Conservation (phyloP, 2,888 invertebrate genomes). For the Ichneumoninae sp. region DNA sequence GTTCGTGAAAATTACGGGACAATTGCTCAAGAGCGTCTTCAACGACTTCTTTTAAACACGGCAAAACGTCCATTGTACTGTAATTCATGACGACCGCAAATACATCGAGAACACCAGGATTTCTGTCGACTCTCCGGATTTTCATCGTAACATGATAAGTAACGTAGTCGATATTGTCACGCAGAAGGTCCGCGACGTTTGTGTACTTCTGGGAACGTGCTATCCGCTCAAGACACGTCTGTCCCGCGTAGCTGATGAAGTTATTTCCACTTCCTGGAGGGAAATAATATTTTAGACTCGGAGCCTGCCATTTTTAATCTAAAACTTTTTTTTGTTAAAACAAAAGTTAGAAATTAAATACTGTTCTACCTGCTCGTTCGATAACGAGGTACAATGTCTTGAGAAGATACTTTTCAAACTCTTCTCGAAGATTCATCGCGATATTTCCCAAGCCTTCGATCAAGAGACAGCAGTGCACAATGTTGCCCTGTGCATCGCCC, state of each 20-base stretch:
- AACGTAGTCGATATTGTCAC: constrained; percentile 90
- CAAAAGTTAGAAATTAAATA: neutral
- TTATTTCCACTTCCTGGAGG: constrained; percentile 88
- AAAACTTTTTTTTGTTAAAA: neutral
- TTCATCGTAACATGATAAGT: constrained; percentile 89
- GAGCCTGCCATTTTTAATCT: neutral
- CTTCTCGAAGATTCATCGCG: constrained; percentile 85
- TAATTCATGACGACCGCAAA: constrained; percentile 90
- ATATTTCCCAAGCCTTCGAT: constrained; percentile 89
- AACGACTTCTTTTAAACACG: constrained; percentile 89
- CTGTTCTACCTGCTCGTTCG: constrained; percentile 88
- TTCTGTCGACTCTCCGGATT: constrained; percentile 87
- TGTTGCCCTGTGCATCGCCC: constrained; percentile 87
- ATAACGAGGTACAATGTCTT: constrained; percentile 89
- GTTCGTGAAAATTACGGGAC: constrained; percentile 86
- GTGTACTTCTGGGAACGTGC: constrained; percentile 86
- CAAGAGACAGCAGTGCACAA: constrained; percentile 88
- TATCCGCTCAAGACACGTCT: constrained; percentile 86
- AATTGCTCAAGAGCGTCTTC: constrained; percentile 88
- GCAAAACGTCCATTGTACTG: constrained; percentile 87
- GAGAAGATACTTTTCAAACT: constrained; percentile 87
- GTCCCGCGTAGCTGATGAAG: constrained; percentile 87
- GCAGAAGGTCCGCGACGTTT: constrained; percentile 87
- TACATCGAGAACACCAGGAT: constrained; percentile 89
- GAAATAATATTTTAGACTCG: constrained; percentile 15